Conservation (phyloP, 2,888 invertebrate species). For the Noctuana brunneofusca region DNA sequence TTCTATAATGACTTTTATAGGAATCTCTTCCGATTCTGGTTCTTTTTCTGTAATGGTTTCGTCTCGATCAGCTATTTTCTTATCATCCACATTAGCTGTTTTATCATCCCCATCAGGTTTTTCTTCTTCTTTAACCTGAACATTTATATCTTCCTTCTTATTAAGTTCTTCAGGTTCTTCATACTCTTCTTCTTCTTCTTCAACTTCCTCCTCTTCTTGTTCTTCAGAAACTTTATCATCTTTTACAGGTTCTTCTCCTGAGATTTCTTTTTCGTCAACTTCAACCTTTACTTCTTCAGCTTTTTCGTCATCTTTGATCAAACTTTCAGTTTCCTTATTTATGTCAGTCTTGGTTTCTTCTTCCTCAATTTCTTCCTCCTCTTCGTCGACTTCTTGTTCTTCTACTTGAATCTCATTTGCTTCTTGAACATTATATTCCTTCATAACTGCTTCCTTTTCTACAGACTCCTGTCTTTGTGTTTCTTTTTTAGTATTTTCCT, state of each 20-base stretch:
- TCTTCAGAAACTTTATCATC: constrained; percentile 36
- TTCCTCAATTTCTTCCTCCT: constrained; percentile 38
- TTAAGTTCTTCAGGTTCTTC: constrained; percentile 48
- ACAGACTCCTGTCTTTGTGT: constrained; percentile 29
- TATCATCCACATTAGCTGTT: no score
- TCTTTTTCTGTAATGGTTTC: constrained; percentile 40
- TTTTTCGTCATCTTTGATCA: constrained; percentile 38
- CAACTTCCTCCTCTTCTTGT: constrained; percentile 41
- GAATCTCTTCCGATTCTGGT: constrained; percentile 31
- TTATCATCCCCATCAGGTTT: constrained; percentile 42
- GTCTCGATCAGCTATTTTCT: constrained; percentile 36
- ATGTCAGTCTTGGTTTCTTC: constrained; percentile 31
- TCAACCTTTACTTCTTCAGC: constrained; percentile 39
- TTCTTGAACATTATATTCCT: constrained; percentile 42
- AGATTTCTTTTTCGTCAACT: constrained; percentile 35
- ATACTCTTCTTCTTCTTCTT: constrained; percentile 40
- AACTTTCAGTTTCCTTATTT: constrained; percentile 28
- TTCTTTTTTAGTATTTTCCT: constrained; percentile 38
- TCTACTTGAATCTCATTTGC: constrained; percentile 42
- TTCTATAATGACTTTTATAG: constrained; percentile 33
- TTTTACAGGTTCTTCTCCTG: constrained; percentile 37
- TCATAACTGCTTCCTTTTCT: constrained; percentile 38
- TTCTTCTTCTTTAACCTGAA: constrained; percentile 40
- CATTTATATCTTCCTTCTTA: constrained; percentile 41
- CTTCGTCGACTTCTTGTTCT: constrained; percentile 45